phyloP scores from a whole-genome alignment of 2,888 invertebrate species.

The Tachystola acroxantha region DNA sequence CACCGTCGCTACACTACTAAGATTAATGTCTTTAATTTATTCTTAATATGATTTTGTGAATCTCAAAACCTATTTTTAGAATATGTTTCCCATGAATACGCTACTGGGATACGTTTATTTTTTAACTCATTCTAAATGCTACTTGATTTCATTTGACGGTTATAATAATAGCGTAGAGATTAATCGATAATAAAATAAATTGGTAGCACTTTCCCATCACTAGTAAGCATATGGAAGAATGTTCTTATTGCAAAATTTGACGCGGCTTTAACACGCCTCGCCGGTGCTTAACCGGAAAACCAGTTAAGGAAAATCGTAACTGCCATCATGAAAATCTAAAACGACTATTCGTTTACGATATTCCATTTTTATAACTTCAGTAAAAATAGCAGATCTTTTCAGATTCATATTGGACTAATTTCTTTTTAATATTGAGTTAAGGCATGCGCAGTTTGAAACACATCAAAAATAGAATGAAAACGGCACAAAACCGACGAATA shows the following conservation, averaged over 20 bases:
- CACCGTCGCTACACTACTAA: background rate
- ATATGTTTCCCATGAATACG: background rate
- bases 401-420: conserved; percentile 7
- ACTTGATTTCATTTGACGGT: background rate
- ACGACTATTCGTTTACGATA: conserved; percentile 16
- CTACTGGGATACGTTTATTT: background rate
- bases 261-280: conserved; percentile 17
- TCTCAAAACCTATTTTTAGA: background rate
- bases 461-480: conserved; percentile 32
- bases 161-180: conserved; percentile 1
- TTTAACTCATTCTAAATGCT: background rate
- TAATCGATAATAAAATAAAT: conserved; percentile 19
- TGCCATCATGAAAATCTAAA: conserved; percentile 27
- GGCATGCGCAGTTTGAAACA: conserved; percentile 47
- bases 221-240: conserved; percentile 28
- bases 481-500: conserved; percentile 42
- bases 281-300: conserved; percentile 18
- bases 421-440: conserved; percentile 10
- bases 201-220: conserved; percentile 24
- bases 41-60: background rate
- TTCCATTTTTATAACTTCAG: conserved; percentile 17
- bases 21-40: background rate
- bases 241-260: conserved; percentile 35
- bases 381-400: conserved; percentile 10
- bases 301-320: conserved; percentile 31